phyloP scores from a whole-genome alignment of 2,888 invertebrate genomes.

The Limnephilus marmoratus region DNA sequence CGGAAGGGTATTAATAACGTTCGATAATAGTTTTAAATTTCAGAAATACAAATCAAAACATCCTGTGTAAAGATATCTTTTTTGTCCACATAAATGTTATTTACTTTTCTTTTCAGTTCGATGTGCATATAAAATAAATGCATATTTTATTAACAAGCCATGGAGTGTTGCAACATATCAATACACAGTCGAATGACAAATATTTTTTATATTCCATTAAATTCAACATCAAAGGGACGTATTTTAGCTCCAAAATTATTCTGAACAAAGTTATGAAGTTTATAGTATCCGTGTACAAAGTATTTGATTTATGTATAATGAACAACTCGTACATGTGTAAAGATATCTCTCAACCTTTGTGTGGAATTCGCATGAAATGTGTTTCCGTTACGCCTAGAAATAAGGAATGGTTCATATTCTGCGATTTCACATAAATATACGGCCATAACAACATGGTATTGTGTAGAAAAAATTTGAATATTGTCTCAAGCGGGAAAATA shows the following conservation, averaged over 20 bases:
- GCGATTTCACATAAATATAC: conserved; percentile 8
- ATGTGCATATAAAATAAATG: too few species aligned
- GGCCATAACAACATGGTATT: background rate
- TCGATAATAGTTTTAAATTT: too few species aligned
- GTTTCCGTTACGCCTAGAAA: conserved; percentile 5
- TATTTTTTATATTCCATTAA: background rate
- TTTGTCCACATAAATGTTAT: too few species aligned
- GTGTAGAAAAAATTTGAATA: conserved; percentile 24
- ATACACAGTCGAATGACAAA: background rate
- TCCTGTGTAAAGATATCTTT: too few species aligned
- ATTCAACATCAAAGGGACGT: background rate
- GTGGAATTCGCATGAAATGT: background rate
- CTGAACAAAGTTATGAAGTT: background rate
- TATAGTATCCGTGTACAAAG: background rate
- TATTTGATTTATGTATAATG: background rate
- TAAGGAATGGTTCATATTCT: background rate
- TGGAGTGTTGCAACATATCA: background rate
- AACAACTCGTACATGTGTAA: background rate
- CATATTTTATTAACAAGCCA: too few species aligned
- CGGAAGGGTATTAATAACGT: too few species aligned
- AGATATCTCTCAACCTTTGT: background rate
- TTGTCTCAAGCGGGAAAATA: conserved; percentile 23
- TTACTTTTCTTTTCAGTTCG: too few species aligned
- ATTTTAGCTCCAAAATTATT: background rate
- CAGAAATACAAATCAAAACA: too few species aligned